A percentile compares a stretch with the other conserved stretches of the same genome.
These are phyloP conservation scores for Hiodon tergisus DNA, from an alignment of 2,113 vertebrate genomes.

Conservation along the genomic window DNA sequence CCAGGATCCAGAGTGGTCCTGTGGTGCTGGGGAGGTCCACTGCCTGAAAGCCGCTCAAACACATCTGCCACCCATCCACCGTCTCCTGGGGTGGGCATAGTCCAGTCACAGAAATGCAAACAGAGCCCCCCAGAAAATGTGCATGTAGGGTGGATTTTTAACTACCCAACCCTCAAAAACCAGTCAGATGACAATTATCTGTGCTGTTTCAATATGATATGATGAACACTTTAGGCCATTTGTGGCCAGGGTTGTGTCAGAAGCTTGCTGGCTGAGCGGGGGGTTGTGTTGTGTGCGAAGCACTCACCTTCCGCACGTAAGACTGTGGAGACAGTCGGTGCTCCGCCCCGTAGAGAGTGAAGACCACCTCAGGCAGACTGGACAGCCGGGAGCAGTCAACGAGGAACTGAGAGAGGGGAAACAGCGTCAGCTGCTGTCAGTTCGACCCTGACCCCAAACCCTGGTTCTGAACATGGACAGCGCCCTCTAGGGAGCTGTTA, in stretches of 20 bases:
- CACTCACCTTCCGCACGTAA: slow-evolving; percentile 56
- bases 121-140: not conserved
- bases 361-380: slow-evolving; percentile 66
- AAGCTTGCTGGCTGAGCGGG: too few species aligned
- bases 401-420: slow-evolving; percentile 47
- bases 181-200: too few species aligned
- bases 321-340: slow-evolving; percentile 60
- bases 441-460: not conserved
- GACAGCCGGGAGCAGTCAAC: slow-evolving; percentile 64
- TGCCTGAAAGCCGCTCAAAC: slow-evolving; percentile 67
- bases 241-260: too few species aligned
- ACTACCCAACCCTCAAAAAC: too few species aligned
- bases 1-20: slow-evolving; percentile 68
- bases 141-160: too few species aligned
- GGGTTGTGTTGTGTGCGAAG: too few species aligned
- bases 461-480: not conserved
- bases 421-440: too few species aligned
- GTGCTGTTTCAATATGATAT: too few species aligned
- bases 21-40: slow-evolving; percentile 48
- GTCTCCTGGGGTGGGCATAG: slow-evolving; percentile 50
- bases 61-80: slow-evolving; percentile 45
- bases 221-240: too few species aligned
- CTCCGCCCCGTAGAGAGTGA: slow-evolving; percentile 58
- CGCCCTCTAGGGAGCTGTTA: too few species aligned
- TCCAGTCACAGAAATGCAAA: not conserved